Evolutionary conservation across 2,888 invertebrate species (phyloP).

Genomic region (Eurois occulta): DNA sequence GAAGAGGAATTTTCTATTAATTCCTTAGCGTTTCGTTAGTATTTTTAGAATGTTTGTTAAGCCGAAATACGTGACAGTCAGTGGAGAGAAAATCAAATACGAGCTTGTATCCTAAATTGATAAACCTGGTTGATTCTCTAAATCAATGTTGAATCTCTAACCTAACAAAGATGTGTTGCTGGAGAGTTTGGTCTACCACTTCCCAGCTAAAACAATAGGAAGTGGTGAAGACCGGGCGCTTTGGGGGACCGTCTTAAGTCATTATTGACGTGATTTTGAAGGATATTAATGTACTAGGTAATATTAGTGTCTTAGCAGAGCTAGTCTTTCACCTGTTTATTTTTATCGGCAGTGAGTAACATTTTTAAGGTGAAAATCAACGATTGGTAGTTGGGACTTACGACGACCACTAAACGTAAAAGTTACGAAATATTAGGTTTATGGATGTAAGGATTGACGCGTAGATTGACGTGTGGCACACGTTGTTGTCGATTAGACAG

Average conservation of each 20-base stretch:
- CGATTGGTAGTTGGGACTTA: background rate
- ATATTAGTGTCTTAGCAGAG: background rate
- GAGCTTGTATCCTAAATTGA: background rate
- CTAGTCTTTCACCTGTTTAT: background rate
- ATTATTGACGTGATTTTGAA: background rate
- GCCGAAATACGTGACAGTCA: constrained; percentile 12
- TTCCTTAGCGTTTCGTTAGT: background rate
- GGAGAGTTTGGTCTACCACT: background rate
- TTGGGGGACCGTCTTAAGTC: background rate
- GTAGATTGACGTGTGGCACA: background rate
- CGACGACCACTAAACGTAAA: background rate
- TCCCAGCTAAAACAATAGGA: background rate
- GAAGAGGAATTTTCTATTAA: background rate
- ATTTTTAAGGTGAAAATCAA: background rate
- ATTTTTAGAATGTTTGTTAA: constrained; percentile 14
- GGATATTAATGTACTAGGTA: background rate
- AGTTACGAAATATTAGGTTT: constrained; percentile 35
- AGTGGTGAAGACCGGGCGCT: background rate
- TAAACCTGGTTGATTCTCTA: background rate
- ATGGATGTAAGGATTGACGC: constrained; percentile 2
- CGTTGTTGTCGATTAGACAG: background rate
- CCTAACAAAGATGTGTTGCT: background rate
- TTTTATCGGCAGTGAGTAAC: background rate
- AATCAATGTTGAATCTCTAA: background rate
- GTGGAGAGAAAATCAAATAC: background rate